phyloP scores from a whole-genome alignment of 1,140 invertebrate genomes.

The Apis cerana region DNA sequence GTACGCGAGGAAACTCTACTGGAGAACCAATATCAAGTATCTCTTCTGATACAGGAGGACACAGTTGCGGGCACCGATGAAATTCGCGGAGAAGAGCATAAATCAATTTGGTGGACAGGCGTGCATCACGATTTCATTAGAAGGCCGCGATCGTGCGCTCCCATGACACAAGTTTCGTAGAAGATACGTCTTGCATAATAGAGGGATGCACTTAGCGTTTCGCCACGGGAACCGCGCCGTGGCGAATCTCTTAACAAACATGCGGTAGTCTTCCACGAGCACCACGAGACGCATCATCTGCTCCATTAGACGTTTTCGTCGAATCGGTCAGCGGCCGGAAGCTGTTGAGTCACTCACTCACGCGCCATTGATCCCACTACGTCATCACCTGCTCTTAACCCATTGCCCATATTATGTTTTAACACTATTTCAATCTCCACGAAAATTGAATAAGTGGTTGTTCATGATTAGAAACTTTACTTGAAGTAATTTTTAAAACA shows the following conservation, averaged over 20 bases:
- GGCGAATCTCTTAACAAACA: slow-evolving; percentile 77
- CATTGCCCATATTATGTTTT: slow-evolving; percentile 6
- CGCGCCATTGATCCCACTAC: slow-evolving; percentile 37
- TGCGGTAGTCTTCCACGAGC: slow-evolving; percentile 71
- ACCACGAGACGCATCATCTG: slow-evolving; percentile 69
- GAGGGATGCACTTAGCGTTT: slow-evolving; percentile 76
- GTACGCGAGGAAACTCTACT: neutral
- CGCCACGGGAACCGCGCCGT: slow-evolving; percentile 74
- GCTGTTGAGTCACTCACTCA: slow-evolving; percentile 72
- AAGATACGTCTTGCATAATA: slow-evolving; percentile 71
- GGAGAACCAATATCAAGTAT: neutral
- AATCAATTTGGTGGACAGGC: slow-evolving; percentile 58
- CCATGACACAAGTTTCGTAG: slow-evolving; percentile 53
- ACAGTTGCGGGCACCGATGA: neutral
- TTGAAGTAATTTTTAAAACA: no score
- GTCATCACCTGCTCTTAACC: slow-evolving; percentile 38
- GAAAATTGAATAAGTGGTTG: neutral
- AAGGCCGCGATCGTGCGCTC: slow-evolving; percentile 45
- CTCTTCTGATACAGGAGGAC: no score
- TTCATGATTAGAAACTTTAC: neutral
- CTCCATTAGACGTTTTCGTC: slow-evolving; percentile 66
- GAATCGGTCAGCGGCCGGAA: slow-evolving; percentile 68
- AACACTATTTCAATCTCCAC: neutral
- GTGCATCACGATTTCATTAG: slow-evolving; percentile 60
- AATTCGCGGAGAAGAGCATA: slow-evolving; percentile 40